Evolutionary conservation across 2,888 invertebrate species (phyloP).

Genomic region (Operophtera brumata): DNA sequence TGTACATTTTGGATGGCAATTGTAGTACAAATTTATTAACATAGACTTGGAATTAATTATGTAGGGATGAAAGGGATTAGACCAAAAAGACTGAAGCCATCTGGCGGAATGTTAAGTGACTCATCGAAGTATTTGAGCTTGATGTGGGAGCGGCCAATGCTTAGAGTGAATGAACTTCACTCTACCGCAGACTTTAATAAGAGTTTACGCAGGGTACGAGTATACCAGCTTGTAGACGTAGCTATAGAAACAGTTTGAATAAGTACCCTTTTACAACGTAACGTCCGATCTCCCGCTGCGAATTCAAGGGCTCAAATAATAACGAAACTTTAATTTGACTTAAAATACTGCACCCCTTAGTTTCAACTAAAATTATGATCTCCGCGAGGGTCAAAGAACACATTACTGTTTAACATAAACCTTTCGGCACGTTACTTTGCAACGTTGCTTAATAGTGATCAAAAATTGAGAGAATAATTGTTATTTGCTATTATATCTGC

Average conservation of each 20-base stretch:
- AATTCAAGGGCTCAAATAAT: slow-evolving; percentile 59
- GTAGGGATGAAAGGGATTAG: slow-evolving; percentile 61
- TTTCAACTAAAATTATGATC: slow-evolving; percentile 72
- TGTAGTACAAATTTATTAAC: slow-evolving; percentile 67
- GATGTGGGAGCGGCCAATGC: slow-evolving; percentile 5
- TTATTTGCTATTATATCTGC: slow-evolving; percentile 42
- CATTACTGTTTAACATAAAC: slow-evolving; percentile 67
- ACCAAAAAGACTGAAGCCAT: slow-evolving; percentile 53
- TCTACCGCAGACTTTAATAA: slow-evolving; percentile 1
- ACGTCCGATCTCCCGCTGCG: slow-evolving; percentile 50
- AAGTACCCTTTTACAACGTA: slow-evolving; percentile 34
- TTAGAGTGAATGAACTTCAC: slow-evolving; percentile 27
- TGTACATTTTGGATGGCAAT: slow-evolving; percentile 71
- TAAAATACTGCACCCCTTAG: slow-evolving; percentile 66
- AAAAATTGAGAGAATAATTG: slow-evolving; percentile 50
- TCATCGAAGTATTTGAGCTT: slow-evolving; percentile 24
- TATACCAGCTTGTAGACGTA: not conserved
- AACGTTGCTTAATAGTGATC: slow-evolving; percentile 62
- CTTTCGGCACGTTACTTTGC: slow-evolving; percentile 67
- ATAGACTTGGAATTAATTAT: slow-evolving; percentile 63
- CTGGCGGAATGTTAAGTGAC: slow-evolving; percentile 43
- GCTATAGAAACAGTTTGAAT: not conserved
- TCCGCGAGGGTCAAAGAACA: slow-evolving; percentile 72
- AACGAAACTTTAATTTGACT: slow-evolving; percentile 68
- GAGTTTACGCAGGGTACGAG: not conserved